Evolutionary conservation across 2,888 invertebrate species (phyloP).

Genomic region (Agonopterix arenella): DNA sequence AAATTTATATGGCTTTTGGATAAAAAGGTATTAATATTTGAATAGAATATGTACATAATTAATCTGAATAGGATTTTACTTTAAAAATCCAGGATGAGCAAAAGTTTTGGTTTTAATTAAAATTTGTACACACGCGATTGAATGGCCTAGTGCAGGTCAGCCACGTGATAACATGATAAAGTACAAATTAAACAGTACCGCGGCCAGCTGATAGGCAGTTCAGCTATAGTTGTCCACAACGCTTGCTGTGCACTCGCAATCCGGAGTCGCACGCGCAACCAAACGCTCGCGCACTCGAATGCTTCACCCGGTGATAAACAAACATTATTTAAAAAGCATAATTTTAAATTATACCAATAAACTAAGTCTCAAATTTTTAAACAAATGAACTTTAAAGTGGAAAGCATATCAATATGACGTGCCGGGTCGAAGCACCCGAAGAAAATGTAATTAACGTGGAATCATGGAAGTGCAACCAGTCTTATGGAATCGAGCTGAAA

Average conservation of each 20-base stretch:
- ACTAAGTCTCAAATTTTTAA: constrained; percentile 20
- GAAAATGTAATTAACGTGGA: constrained; percentile 60
- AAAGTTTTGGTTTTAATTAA: not conserved
- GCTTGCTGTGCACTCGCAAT: constrained; percentile 47
- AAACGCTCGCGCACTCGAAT: constrained; percentile 18
- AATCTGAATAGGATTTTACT: too few species aligned
- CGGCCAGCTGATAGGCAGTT: constrained; percentile 60
- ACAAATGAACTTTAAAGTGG: constrained; percentile 54
- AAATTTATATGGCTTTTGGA: too few species aligned
- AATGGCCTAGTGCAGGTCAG: constrained; percentile 25
- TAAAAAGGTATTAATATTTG: too few species aligned
- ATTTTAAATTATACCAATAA: not conserved
- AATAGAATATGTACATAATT: too few species aligned
- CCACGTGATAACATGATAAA: constrained; percentile 66
- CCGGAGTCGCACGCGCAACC: constrained; percentile 43
- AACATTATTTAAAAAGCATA: constrained; percentile 9
- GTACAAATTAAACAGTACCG: constrained; percentile 65
- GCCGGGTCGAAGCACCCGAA: constrained; percentile 67
- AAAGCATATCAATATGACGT: constrained; percentile 60
- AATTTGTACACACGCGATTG: constrained; percentile 10
- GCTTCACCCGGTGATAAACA: constrained; percentile 2
- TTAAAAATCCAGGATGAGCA: too few species aligned
- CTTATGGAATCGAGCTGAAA: constrained; percentile 40
- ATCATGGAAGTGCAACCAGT: constrained; percentile 54
- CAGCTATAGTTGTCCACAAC: constrained; percentile 39